A percentile compares a stretch with the other conserved stretches of the same genome.
Conservation (phyloP, 2,888 invertebrate species). For the Caenorhabditis virilis region DNA sequence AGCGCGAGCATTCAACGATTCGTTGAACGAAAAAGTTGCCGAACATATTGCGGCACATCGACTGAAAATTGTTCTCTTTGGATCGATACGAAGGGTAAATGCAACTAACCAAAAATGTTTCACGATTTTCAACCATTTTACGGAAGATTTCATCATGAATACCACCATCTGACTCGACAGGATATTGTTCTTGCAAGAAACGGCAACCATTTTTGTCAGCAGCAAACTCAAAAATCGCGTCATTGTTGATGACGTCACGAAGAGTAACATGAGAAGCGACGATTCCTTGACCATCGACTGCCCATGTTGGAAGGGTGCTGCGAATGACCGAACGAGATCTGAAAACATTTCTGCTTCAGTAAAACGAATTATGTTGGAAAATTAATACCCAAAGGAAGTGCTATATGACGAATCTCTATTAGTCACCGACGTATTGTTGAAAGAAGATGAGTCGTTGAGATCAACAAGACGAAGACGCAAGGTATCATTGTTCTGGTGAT, state of each 20-base stretch:
- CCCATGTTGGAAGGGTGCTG: slow-evolving; percentile 39
- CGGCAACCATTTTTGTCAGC: slow-evolving; percentile 48
- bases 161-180: slow-evolving; percentile 13
- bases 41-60: slow-evolving; percentile 54
- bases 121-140: slow-evolving; percentile 31
- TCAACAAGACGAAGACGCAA: slow-evolving; percentile 24
- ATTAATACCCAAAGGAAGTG: too few species aligned
- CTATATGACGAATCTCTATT: too few species aligned
- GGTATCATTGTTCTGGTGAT: background rate
- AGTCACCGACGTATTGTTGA: too few species aligned
- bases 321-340: slow-evolving; percentile 9
- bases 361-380: background rate
- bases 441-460: slow-evolving; percentile 6
- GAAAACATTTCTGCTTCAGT: background rate
- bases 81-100: too few species aligned
- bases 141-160: slow-evolving; percentile 30
- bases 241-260: slow-evolving; percentile 20
- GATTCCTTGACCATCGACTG: slow-evolving; percentile 29
- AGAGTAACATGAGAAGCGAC: slow-evolving; percentile 21
- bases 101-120: slow-evolving; percentile 17
- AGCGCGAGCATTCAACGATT: slow-evolving; percentile 42
- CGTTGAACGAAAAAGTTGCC: slow-evolving; percentile 58
- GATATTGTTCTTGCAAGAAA: slow-evolving; percentile 36
- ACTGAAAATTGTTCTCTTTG: slow-evolving; percentile 31
- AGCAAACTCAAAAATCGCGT: slow-evolving; percentile 36